Evolutionary conservation across 2,888 invertebrate genomes (phyloP).

Genomic region (Parochlus steinenii): DNA sequence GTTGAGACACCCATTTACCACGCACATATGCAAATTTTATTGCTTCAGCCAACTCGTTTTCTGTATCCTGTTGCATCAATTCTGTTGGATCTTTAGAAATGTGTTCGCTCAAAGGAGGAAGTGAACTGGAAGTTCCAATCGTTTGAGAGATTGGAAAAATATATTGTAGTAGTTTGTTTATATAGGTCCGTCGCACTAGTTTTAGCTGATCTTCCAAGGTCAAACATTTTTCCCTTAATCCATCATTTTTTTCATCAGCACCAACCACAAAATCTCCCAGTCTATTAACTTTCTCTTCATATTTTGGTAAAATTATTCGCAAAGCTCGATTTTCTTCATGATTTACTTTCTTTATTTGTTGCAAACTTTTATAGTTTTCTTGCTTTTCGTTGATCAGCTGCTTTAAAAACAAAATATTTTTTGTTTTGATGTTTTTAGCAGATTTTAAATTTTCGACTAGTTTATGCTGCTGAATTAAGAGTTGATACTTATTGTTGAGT

Average conservation of each 20-base stretch:
- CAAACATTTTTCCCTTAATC: slow-evolving; percentile 32
- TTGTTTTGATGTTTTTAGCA: too few relatives aligned
- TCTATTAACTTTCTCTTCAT: slow-evolving; percentile 43
- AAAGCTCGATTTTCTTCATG: slow-evolving; percentile 31
- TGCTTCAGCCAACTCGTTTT: slow-evolving; percentile 40
- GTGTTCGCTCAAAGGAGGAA: too few relatives aligned
- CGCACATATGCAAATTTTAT: slow-evolving; percentile 44
- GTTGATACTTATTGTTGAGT: too few relatives aligned
- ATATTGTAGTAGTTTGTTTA: slow-evolving; percentile 45
- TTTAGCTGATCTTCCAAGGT: slow-evolving; percentile 39
- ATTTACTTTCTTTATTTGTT: slow-evolving; percentile 31
- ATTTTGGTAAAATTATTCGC: slow-evolving; percentile 38
- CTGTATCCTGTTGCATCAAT: slow-evolving; percentile 33
- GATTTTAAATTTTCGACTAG: too few relatives aligned
- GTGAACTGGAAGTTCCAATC: neutral
- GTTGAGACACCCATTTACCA: slow-evolving; percentile 38
- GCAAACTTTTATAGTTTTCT: slow-evolving; percentile 30
- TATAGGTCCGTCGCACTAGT: slow-evolving; percentile 35
- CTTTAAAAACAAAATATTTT: too few relatives aligned
- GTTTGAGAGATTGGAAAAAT: slow-evolving; percentile 45
- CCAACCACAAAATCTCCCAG: slow-evolving; percentile 38
- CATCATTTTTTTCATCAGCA: slow-evolving; percentile 35
- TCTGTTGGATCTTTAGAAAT: slow-evolving; percentile 1
- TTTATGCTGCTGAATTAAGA: too few relatives aligned
- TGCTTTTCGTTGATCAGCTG: slow-evolving; percentile 26